A percentile compares a stretch with the other conserved stretches of the same genome.
These are phyloP conservation scores for Vulpes lagopus DNA, from an alignment of 2,113 vertebrate genomes.

Conservation along the genomic window DNA sequence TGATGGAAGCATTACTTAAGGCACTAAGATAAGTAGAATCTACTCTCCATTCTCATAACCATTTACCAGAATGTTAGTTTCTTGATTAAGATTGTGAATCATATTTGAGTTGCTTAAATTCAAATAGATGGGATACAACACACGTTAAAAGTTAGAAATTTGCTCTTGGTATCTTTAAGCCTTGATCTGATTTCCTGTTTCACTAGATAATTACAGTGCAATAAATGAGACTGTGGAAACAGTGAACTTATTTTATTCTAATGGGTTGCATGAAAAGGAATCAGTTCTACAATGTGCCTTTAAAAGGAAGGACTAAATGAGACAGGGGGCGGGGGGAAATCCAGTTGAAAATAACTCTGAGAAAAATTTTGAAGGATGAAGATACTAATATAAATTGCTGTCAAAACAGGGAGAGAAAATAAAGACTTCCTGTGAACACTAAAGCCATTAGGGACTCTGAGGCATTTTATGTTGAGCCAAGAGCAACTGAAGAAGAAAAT, in stretches of 20 bases:
- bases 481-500: slow-evolving; percentile 14
- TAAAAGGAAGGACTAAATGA: neutral
- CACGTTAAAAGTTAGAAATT: neutral
- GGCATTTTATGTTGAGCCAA: neutral
- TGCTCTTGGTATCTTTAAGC: neutral
- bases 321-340: neutral
- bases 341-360: neutral
- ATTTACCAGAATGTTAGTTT: neutral
- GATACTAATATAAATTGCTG: neutral
- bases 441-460: neutral
- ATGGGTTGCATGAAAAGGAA: neutral
- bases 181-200: neutral
- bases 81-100: neutral
- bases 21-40: neutral
- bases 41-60: neutral
- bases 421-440: neutral
- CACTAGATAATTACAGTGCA: neutral
- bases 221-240: neutral
- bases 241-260: neutral
- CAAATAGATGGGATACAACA: neutral
- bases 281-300: neutral
- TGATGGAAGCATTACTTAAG: neutral
- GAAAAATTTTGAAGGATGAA: neutral
- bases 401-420: slow-evolving; percentile 27
- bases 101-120: neutral